Evolutionary conservation across 2,888 invertebrate genomes (phyloP).

Genomic region (Chloroclystis v-ata): DNA sequence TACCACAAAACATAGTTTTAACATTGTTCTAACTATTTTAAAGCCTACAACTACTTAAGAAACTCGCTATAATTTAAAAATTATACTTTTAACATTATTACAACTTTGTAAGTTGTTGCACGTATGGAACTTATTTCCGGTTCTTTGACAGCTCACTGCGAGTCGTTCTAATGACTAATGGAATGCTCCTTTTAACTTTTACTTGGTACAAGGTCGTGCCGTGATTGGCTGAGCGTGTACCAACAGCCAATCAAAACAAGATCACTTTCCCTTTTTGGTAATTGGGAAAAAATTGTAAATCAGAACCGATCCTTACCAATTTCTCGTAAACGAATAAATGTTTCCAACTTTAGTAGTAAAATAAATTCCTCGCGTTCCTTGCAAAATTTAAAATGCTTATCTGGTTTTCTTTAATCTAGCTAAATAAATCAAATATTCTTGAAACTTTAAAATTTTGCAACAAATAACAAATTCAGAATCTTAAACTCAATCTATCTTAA

Average conservation of each 20-base stretch:
- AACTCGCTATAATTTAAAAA: constrained; percentile 38
- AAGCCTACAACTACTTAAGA: constrained; percentile 30
- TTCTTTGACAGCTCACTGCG: constrained; percentile 45
- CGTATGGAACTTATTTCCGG: constrained; percentile 37
- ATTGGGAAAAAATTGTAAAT: not conserved
- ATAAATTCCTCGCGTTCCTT: no score
- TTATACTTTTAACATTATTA: constrained; percentile 42
- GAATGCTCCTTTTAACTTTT: constrained; percentile 3
- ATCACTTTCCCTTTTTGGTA: constrained; percentile 53
- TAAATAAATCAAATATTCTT: no score
- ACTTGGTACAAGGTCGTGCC: constrained; percentile 30
- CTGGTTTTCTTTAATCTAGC: no score
- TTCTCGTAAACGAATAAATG: not conserved
- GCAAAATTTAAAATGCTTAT: no score
- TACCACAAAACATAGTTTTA: constrained; percentile 45
- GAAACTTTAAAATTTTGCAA: no score
- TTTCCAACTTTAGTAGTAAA: no score
- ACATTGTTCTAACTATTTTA: constrained; percentile 41
- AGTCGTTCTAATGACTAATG: constrained; percentile 23
- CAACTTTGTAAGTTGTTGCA: constrained; percentile 26
- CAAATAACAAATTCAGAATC: no score
- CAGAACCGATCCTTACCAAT: not conserved
- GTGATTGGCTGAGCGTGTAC: constrained; percentile 35
- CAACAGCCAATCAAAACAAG: constrained; percentile 38
- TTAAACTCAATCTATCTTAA: no score